Base-by-base conservation (phyloP, 1,140 invertebrate species). In the Acromyrmex charruanus region DNA sequence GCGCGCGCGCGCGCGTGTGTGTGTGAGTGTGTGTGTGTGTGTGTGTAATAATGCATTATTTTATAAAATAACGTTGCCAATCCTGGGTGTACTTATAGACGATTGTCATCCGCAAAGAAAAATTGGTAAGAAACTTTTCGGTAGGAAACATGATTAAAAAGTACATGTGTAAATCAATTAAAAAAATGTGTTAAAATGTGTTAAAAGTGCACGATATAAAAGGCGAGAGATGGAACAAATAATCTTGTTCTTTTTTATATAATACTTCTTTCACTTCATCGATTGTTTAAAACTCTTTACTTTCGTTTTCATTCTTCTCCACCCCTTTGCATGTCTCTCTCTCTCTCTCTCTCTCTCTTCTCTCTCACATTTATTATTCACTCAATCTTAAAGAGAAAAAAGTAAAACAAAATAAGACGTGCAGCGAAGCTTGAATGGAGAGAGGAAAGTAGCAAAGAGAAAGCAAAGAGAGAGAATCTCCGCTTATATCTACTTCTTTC, bases 231-330 rank as follows among this genome's bases (percentile, higher is more conserved):
- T 68, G 61, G n/a, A 16, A n/a, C 39, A 68, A 88, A 86, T 49
- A 10, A n/a, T 59, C n/a, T 63, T 58, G 21, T 18, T 21, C 49
- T 80, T 81, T 74, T 89, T 81, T 82, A 0, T 39, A 7, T 39
- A 35, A 35, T 16, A 18, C 71, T n/a, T 25, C 65, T 84, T 28
- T 5, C 5, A 39, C 77, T 66, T 82, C 68, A 68, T 88, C 65
- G 86, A 80, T 80, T 65, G 53, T 28, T 84, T 51, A 68, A 39
- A 66, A 59, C 80, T 74, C 39, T 68, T 85, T 59, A 75, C 72
- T 59, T 75, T 88, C 87, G 55, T 88, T 77, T 72, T 88, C 85
- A 10, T 71, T 49, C 77, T 84, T 53, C 9, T 44, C 10, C 12
- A n/a, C 28, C 2, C 3, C 35, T 9, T 7, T 7, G 1, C 35